Conservation (phyloP, 2,888 invertebrate species). For the Celastrina argiolus region DNA sequence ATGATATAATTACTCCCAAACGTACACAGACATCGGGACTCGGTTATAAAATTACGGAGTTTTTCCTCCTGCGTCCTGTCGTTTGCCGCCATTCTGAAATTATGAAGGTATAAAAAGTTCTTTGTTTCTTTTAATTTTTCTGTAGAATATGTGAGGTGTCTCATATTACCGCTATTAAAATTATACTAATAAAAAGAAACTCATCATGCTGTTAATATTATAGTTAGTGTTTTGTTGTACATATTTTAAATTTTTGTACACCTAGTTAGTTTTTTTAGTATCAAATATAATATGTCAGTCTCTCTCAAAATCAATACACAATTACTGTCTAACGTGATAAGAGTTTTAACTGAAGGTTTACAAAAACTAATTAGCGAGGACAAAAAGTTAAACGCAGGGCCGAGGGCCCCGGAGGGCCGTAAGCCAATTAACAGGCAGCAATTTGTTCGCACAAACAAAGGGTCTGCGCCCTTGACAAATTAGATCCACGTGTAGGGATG, state of each 20-base stretch:
- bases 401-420: constrained; percentile 46
- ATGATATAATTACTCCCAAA: background rate
- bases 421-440: constrained; percentile 74
- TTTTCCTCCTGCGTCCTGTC: background rate
- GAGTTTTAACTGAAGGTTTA: constrained; percentile 23
- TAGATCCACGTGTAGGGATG: constrained; percentile 57
- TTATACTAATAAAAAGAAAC: no score
- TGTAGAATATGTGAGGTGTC: no score
- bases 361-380: constrained; percentile 30
- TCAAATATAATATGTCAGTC: background rate
- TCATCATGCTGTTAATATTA: no score
- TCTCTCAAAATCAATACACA: background rate
- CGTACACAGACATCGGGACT: background rate
- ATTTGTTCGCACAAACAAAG: constrained; percentile 74
- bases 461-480: constrained; percentile 64
- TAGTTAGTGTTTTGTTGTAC: no score
- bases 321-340: background rate
- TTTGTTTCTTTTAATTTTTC: no score
- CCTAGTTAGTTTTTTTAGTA: background rate
- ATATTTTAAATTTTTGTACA: no score
- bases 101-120: no score
- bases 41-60: background rate
- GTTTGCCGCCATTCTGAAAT: background rate
- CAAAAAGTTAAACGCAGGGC: constrained; percentile 39
- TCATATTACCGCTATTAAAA: no score